phyloP scores from a whole-genome alignment of 2,797 vertebrate species.

The Sandelia bainsii region DNA sequence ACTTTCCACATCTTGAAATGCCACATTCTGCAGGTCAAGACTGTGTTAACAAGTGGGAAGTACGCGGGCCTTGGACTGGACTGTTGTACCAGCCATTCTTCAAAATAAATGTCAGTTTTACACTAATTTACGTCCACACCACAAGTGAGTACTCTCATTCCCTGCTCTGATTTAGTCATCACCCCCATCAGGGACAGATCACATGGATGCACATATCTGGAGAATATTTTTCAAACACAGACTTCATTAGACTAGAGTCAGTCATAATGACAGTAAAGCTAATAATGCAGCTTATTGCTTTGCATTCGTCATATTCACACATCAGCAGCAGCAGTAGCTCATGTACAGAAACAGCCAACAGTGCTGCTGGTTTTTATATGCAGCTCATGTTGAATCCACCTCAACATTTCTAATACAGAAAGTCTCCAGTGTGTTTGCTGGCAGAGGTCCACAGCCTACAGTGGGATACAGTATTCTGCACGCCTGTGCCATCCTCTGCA shows the following conservation, averaged over 20 bases:
- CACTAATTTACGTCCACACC: slow-evolving; percentile 36
- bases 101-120: slow-evolving; percentile 42
- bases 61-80: slow-evolving; percentile 1
- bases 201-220: slow-evolving; percentile 31
- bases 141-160: slow-evolving; percentile 66
- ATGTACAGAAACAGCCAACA: slow-evolving; percentile 23
- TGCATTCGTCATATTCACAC: slow-evolving; percentile 45
- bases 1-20: background rate
- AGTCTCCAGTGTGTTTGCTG: slow-evolving; percentile 69
- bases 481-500: slow-evolving; percentile 65
- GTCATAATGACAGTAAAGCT: slow-evolving; percentile 35
- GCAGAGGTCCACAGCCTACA: slow-evolving; percentile 70
- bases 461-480: slow-evolving; percentile 67
- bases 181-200: slow-evolving; percentile 46
- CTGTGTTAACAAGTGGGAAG: slow-evolving; percentile 13
- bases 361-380: slow-evolving; percentile 42
- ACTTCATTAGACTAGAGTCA: slow-evolving; percentile 44
- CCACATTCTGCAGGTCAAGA: slow-evolving; percentile 15
- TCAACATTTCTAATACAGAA: slow-evolving; percentile 54
- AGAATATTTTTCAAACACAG: slow-evolving; percentile 55
- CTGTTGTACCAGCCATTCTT: slow-evolving; percentile 17
- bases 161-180: slow-evolving; percentile 64
- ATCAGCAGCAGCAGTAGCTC: slow-evolving; percentile 23
- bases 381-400: slow-evolving; percentile 58
- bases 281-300: slow-evolving; percentile 31